phyloP scores from a whole-genome alignment of 2,888 invertebrate species.

The Tenthredo mesomela region DNA sequence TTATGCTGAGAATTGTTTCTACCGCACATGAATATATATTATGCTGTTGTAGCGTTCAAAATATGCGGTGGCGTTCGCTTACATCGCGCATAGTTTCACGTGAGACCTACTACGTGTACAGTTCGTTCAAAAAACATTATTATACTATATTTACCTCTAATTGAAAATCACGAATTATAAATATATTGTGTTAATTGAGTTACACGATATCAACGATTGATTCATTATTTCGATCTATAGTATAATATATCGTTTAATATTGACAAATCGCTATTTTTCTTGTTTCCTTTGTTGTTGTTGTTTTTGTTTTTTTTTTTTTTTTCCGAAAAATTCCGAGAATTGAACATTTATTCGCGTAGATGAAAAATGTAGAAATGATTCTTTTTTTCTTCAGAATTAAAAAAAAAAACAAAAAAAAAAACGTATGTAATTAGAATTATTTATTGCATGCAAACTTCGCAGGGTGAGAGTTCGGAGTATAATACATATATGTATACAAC shows the following conservation, averaged over 20 bases:
- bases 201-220: neutral
- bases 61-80: constrained; percentile 50
- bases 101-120: constrained; percentile 31
- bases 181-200: neutral
- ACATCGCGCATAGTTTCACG: constrained; percentile 51
- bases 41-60: constrained; percentile 36
- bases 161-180: neutral
- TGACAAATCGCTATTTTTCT: neutral
- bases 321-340: too few species aligned
- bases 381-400: neutral
- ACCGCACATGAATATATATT: constrained; percentile 1
- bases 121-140: constrained; percentile 38
- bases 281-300: too few species aligned
- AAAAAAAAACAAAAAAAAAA: too few species aligned
- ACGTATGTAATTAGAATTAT: too few species aligned
- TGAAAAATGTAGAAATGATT: neutral
- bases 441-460: too few species aligned
- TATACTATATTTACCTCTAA: neutral
- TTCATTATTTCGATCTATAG: neutral
- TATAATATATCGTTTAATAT: neutral
- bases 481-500: too few species aligned
- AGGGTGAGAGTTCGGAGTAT: too few species aligned
- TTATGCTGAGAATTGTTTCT: constrained; percentile 42
- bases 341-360: neutral
- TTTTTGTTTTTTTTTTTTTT: too few species aligned